Percentiles rank a stretch among this genome's conserved stretches.
Evolutionary conservation across 2,888 invertebrate species (phyloP).

Genomic region (Scrobipalpa costella): DNA sequence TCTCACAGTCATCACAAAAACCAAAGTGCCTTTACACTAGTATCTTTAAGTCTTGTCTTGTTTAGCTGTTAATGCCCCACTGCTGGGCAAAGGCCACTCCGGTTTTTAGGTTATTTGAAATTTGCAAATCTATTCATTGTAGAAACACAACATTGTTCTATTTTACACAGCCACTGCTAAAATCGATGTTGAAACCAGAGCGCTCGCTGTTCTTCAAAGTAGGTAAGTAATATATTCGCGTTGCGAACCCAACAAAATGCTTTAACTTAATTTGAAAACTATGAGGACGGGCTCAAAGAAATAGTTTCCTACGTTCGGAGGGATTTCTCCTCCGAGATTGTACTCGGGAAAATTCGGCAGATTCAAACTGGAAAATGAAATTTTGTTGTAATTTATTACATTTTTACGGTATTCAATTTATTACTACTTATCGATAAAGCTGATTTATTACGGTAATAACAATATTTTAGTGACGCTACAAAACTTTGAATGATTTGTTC

Average conservation of each 20-base stretch:
- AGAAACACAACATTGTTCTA: not conserved
- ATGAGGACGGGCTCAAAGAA: slow-evolving; percentile 65
- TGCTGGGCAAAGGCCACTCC: no score
- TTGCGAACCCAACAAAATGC: slow-evolving; percentile 44
- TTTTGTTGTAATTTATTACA: not conserved
- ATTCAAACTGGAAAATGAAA: slow-evolving; percentile 8
- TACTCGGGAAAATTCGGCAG: slow-evolving; percentile 33
- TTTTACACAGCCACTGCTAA: not conserved
- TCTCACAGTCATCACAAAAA: no score
- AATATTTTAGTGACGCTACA: slow-evolving; percentile 1
- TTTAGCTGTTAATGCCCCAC: no score
- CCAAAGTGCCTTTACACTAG: no score
- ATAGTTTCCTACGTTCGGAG: slow-evolving; percentile 56
- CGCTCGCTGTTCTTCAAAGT: slow-evolving; percentile 31
- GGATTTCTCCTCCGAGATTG: slow-evolving; percentile 33
- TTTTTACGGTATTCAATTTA: slow-evolving; percentile 5
- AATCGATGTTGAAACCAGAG: slow-evolving; percentile 7
- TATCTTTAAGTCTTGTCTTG: no score
- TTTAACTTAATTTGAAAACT: slow-evolving; percentile 70
- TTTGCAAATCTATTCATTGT: not conserved
- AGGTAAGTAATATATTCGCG: slow-evolving; percentile 30
- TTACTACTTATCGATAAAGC: not conserved
- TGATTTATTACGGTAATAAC: not conserved
- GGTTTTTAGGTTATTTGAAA: no score
- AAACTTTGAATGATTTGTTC: not conserved